Conservation (phyloP, 1,140 invertebrate genomes). For the Penaeus vannamei region DNA sequence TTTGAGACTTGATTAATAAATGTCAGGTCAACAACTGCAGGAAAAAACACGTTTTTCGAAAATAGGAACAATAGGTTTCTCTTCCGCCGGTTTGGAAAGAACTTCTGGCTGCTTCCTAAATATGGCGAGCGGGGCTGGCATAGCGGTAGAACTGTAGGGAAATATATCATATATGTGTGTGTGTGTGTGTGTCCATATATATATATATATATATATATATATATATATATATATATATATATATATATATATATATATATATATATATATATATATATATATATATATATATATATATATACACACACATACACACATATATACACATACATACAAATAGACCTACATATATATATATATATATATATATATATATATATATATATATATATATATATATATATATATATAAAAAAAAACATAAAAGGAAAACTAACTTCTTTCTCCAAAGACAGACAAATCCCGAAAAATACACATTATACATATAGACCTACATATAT, state of each 20-base stretch:
- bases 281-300: neutral
- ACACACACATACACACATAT: slow-evolving; percentile 1
- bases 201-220: neutral
- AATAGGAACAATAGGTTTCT: no score
- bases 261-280: neutral
- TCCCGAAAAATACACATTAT: no score
- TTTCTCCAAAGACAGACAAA: no score
- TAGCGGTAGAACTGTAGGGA: neutral
- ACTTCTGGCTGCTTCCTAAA: no score
- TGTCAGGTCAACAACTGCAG: no score
- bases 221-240: neutral
- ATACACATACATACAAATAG: neutral
- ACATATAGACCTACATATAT: no score
- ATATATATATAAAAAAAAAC: neutral
- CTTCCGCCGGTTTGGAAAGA: no score
- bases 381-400: neutral
- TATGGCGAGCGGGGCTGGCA: no score
- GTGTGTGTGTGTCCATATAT: neutral
- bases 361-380: neutral
- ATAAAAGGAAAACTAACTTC: neutral
- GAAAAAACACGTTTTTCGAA: no score
- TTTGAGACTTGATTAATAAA: no score
- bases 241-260: neutral
- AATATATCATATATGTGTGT: slow-evolving; percentile 7
- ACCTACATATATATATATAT: neutral